These are phyloP conservation scores for Chiloscyllium plagiosum DNA, from an alignment of 2,113 vertebrate genomes.

Conservation along the genomic window DNA sequence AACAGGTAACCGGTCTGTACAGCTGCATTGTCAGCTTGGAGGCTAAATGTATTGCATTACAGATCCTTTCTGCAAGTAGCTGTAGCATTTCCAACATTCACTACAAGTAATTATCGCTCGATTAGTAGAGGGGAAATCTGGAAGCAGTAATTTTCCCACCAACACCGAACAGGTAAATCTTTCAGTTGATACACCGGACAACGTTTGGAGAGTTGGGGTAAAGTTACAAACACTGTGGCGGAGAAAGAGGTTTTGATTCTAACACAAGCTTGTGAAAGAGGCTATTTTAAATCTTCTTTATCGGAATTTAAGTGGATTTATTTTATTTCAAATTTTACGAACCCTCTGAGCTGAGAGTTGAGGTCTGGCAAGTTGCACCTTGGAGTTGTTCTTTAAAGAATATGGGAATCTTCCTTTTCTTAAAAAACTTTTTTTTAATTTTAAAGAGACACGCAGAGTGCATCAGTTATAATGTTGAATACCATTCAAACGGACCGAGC, in stretches of 20 bases:
- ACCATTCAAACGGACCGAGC: neutral
- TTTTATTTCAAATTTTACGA: neutral
- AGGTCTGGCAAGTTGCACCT: neutral
- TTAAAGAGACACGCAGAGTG: neutral
- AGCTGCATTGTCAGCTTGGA: neutral
- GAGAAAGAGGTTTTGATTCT: neutral
- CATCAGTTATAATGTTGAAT: neutral
- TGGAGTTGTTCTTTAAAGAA: neutral
- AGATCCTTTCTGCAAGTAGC: neutral
- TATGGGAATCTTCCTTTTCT: neutral
- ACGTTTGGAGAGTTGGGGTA: neutral
- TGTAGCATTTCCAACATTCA: neutral
- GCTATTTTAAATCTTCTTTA: too few species aligned
- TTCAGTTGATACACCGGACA: neutral
- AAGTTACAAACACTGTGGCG: neutral
- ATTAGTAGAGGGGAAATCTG: neutral
- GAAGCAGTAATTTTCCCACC: neutral
- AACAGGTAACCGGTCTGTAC: neutral
- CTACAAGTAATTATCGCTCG: too few species aligned
- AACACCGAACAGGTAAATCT: neutral
- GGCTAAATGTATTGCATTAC: neutral
- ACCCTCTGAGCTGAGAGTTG: neutral
- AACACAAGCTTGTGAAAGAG: neutral
- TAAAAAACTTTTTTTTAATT: neutral
- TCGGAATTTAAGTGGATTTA: neutral